phyloP scores from a whole-genome alignment of 2,113 vertebrate genomes.

The Bostrychus sinensis region DNA sequence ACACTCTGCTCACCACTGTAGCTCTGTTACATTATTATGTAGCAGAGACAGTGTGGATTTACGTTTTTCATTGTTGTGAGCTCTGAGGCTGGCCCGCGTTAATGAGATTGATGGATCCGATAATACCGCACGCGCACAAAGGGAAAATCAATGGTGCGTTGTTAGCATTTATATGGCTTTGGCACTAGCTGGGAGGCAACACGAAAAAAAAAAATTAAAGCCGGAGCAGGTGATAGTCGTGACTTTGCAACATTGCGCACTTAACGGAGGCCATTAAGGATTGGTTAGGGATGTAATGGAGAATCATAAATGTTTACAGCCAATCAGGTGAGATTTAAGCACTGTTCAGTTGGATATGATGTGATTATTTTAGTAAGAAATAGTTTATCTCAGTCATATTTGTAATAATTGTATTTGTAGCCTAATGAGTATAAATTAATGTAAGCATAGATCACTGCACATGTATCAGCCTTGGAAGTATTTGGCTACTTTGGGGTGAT shows the following conservation, averaged over 20 bases:
- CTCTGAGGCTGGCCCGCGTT: constrained; percentile 31
- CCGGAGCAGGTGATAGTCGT: constrained; percentile 31
- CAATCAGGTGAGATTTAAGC: constrained; percentile 20
- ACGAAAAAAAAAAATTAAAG: constrained; percentile 24
- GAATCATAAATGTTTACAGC: constrained; percentile 50
- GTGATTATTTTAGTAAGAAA: neutral
- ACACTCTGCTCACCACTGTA: constrained; percentile 2
- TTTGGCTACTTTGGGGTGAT: neutral
- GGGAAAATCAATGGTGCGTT: constrained; percentile 62
- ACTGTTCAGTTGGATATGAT: constrained; percentile 3
- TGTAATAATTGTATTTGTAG: neutral
- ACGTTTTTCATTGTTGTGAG: constrained; percentile 47
- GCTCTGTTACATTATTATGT: constrained; percentile 30
- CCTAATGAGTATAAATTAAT: neutral
- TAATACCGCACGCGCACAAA: constrained; percentile 30
- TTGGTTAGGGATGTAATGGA: constrained; percentile 38
- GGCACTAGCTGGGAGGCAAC: constrained; percentile 30
- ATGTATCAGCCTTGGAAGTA: neutral
- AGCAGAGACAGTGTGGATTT: constrained; percentile 43
- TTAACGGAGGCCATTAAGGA: constrained; percentile 61
- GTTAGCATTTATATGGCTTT: constrained; percentile 70
- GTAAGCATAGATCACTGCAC: neutral
- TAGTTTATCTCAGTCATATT: neutral
- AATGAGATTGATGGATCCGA: constrained; percentile 67
- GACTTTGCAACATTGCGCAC: constrained; percentile 36